Conservation (phyloP, 2,888 invertebrate genomes). For the Diarsia dahlii region DNA sequence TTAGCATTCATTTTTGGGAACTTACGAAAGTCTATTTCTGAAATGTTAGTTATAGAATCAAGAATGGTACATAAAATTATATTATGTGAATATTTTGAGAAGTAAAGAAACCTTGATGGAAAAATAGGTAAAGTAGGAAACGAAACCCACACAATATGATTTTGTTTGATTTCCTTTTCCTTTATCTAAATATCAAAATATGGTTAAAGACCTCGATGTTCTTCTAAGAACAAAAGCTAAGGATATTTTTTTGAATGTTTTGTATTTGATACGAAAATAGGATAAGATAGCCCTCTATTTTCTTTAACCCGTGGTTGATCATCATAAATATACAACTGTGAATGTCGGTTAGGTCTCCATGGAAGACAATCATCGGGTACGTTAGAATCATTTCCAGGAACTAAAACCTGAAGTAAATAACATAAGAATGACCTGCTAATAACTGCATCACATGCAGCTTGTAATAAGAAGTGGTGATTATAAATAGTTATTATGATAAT, state of each 20-base stretch:
- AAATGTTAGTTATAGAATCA: not conserved
- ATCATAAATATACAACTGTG: too few species aligned
- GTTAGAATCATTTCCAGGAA: constrained; percentile 17
- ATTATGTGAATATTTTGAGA: not conserved
- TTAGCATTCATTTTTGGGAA: not conserved
- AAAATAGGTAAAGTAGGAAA: constrained; percentile 2
- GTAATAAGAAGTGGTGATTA: constrained; percentile 23
- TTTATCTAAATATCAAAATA: not conserved
- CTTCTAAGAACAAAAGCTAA: not conserved
- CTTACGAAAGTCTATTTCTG: not conserved
- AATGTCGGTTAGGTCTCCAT: not conserved
- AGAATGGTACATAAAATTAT: not conserved
- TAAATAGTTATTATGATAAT: constrained; percentile 31
- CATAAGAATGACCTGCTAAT: constrained; percentile 16
- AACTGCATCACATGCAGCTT: constrained; percentile 18
- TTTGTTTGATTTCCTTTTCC: constrained; percentile 13
- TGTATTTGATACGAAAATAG: not conserved
- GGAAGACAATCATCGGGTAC: not conserved
- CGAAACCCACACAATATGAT: not conserved
- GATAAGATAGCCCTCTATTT: not conserved
- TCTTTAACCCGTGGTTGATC: not conserved
- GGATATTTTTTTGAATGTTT: not conserved
- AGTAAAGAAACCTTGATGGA: not conserved
- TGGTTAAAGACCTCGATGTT: not conserved
- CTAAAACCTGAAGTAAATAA: not conserved